A percentile compares a stretch with the other conserved stretches of the same genome.
Conservation (phyloP, 2,797 vertebrate genomes). For the Acanthornis magna region DNA sequence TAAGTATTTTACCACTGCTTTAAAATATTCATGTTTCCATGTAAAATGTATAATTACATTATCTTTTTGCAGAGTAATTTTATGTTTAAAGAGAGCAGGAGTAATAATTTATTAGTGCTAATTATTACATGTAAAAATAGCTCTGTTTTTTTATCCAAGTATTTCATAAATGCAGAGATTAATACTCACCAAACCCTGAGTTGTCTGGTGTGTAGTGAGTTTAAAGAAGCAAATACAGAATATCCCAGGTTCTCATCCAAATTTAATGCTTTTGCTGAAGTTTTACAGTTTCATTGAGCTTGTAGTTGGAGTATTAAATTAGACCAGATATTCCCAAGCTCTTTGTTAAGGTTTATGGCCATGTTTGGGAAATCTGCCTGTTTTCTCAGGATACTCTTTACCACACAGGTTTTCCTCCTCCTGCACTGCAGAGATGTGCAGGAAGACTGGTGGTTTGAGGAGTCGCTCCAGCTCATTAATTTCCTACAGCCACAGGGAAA, state of each 20-base stretch:
- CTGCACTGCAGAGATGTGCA: not conserved
- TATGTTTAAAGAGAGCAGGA: not conserved
- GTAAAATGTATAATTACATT: not conserved
- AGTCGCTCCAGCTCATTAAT: not conserved
- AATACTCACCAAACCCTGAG: not conserved
- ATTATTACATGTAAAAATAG: not conserved
- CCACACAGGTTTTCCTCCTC: not conserved
- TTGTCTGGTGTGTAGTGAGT: not conserved
- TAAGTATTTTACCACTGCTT: not conserved
- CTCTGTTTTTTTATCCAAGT: not conserved
- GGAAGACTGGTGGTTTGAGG: rapidly evolving
- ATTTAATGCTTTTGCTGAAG: not conserved
- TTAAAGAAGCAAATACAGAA: not conserved
- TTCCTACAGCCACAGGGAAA: not conserved
- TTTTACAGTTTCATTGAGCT: not conserved
- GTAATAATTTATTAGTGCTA: not conserved
- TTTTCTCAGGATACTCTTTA: not conserved
- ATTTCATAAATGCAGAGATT: not conserved
- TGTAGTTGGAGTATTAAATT: not conserved
- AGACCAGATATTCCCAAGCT: not conserved
- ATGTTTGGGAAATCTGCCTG: not conserved
- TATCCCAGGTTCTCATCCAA: not conserved
- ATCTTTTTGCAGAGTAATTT: not conserved
- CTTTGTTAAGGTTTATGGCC: not conserved
- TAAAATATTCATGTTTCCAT: not conserved